A percentile compares a stretch with the other conserved stretches of the same genome.
phyloP scores from a whole-genome alignment of 2,888 invertebrate genomes.

The Acrobeloides nanus region DNA sequence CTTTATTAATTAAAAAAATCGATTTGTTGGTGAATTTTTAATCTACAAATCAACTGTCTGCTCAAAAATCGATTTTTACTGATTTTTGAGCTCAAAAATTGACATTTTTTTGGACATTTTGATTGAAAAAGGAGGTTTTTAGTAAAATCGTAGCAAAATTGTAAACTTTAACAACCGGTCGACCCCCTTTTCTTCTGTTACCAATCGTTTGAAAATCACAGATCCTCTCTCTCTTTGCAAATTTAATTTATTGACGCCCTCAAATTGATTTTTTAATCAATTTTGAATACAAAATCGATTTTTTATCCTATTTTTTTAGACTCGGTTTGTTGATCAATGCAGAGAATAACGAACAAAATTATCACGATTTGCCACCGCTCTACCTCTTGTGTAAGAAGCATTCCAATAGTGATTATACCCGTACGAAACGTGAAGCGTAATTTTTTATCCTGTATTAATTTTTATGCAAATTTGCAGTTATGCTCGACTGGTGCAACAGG shows the following conservation, averaged over 20 bases:
- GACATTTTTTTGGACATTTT: slow-evolving; percentile 5
- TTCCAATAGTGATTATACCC: slow-evolving; percentile 23
- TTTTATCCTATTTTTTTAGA: slow-evolving; percentile 29
- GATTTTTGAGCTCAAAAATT: slow-evolving; percentile 4
- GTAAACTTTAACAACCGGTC: no score
- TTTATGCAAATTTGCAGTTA: slow-evolving; percentile 18
- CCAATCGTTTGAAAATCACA: no score
- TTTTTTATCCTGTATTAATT: slow-evolving; percentile 9
- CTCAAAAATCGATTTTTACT: no score
- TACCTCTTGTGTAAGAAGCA: slow-evolving; percentile 43
- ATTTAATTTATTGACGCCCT: no score
- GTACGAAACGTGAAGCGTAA: slow-evolving; percentile 22
- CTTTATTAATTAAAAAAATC: no score
- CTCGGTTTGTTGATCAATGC: slow-evolving; percentile 39
- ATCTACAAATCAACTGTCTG: no score
- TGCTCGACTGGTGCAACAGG: slow-evolving; percentile 21
- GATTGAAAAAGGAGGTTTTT: background rate
- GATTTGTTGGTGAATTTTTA: no score
- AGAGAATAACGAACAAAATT: slow-evolving; percentile 13
- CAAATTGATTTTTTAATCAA: no score
- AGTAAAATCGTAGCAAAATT: no score
- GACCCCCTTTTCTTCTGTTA: no score
- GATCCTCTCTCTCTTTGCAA: no score
- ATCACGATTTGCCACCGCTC: slow-evolving; percentile 13
- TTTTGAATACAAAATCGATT: no score